A percentile compares a stretch with the other conserved stretches of the same genome.
Evolutionary conservation across 1,140 invertebrate genomes (phyloP).

Genomic region (Heliconius nattereri): DNA sequence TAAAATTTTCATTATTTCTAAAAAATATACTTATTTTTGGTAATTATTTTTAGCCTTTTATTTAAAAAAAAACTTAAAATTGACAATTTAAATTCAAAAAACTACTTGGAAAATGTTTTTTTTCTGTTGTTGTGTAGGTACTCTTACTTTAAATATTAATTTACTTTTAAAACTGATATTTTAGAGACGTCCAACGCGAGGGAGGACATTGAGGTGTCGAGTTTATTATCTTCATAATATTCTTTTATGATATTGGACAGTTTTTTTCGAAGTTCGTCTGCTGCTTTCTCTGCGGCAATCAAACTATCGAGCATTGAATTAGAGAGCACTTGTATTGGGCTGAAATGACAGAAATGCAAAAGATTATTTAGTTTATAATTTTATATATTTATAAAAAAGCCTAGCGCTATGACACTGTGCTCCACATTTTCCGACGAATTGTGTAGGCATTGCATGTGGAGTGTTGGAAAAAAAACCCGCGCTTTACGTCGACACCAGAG

Average conservation of each 20-base stretch:
- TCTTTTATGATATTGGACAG: conserved; percentile 53
- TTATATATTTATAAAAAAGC: too few species aligned
- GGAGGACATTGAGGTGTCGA: conserved; percentile 63
- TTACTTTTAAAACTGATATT: conserved; percentile 70
- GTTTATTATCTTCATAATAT: conserved; percentile 52
- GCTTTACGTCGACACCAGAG: too few species aligned
- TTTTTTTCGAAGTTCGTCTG: conserved; percentile 57
- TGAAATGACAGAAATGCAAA: conserved; percentile 40
- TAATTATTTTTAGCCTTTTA: too few species aligned
- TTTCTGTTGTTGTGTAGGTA: too few species aligned
- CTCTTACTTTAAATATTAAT: background rate
- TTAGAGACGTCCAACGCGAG: conserved; percentile 69
- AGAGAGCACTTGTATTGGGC: conserved; percentile 56
- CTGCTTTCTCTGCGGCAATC: conserved; percentile 52
- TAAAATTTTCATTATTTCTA: background rate
- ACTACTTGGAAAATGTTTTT: too few species aligned
- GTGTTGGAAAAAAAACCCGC: too few species aligned
- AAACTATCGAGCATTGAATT: conserved; percentile 55
- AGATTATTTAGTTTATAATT: background rate
- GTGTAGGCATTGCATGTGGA: too few species aligned
- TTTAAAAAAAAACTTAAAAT: too few species aligned
- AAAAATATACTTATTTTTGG: too few species aligned
- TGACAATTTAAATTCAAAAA: too few species aligned
- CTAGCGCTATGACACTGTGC: too few species aligned
- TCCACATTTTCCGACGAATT: too few species aligned